phyloP scores from a whole-genome alignment of 1,140 invertebrate genomes.

The Uloborus diversus region DNA sequence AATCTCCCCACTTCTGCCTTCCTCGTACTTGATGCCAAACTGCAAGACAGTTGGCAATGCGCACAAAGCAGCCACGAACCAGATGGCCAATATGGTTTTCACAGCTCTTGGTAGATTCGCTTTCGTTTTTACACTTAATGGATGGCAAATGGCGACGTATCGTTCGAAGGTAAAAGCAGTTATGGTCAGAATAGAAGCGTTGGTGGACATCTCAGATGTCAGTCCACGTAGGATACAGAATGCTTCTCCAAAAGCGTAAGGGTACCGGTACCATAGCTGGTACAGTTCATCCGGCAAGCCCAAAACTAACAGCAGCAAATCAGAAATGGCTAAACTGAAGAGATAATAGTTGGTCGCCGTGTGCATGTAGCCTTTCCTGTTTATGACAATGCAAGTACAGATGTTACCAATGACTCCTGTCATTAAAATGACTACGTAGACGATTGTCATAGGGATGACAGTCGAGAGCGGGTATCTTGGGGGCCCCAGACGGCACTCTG shows the following conservation, averaged over 20 bases:
- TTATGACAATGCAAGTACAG: slow-evolving; percentile 72
- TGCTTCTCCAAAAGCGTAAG: slow-evolving; percentile 84
- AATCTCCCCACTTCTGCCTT: not conserved
- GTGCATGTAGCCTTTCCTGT: slow-evolving; percentile 70
- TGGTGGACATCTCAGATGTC: slow-evolving; percentile 87
- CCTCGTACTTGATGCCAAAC: slow-evolving; percentile 58
- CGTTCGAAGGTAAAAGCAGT: slow-evolving; percentile 93
- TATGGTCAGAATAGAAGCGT: slow-evolving; percentile 91
- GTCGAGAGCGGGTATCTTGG: slow-evolving; percentile 30
- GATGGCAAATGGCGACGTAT: slow-evolving; percentile 93
- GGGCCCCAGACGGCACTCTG: slow-evolving; percentile 24
- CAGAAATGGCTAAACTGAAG: slow-evolving; percentile 91
- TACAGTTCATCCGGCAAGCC: slow-evolving; percentile 85
- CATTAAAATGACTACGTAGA: slow-evolving; percentile 69
- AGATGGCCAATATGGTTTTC: slow-evolving; percentile 71
- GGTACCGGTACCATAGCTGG: slow-evolving; percentile 84
- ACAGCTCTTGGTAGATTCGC: slow-evolving; percentile 74
- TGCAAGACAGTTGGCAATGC: slow-evolving; percentile 76
- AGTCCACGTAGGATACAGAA: slow-evolving; percentile 87
- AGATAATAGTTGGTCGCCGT: slow-evolving; percentile 87
- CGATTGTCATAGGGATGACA: slow-evolving; percentile 67
- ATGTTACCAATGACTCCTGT: slow-evolving; percentile 71
- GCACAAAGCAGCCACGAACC: slow-evolving; percentile 72
- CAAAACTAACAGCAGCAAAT: slow-evolving; percentile 76
- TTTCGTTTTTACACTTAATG: slow-evolving; percentile 86